A percentile compares a stretch with the other conserved stretches of the same genome.
Conservation (phyloP, 2,888 invertebrate genomes). For the Acanthosepion lycidas region DNA sequence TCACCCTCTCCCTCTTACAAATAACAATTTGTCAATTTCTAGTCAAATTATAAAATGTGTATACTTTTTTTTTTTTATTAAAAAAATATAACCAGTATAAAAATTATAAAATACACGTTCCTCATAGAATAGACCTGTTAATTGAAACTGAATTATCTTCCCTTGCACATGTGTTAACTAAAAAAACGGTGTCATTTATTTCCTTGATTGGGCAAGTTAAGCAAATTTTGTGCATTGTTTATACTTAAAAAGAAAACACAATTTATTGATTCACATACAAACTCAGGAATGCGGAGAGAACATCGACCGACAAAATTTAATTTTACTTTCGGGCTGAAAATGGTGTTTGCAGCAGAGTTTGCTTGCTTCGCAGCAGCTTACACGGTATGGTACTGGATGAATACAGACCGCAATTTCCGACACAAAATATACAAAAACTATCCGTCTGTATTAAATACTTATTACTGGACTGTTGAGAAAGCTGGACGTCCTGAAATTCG, state of each 20-base stretch:
- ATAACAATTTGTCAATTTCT: too few species aligned
- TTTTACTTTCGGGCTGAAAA: background rate
- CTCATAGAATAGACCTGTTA: too few species aligned
- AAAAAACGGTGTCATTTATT: background rate
- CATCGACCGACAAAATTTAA: background rate
- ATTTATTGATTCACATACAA: background rate
- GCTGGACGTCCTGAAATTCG: background rate
- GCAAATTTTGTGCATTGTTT: too few species aligned
- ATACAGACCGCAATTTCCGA: background rate
- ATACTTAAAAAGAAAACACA: background rate
- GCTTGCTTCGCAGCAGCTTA: background rate
- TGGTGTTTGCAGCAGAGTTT: background rate
- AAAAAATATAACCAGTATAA: too few species aligned
- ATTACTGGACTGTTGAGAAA: conserved; percentile 20
- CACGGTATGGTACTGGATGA: background rate
- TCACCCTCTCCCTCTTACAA: too few species aligned
- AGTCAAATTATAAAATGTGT: too few species aligned
- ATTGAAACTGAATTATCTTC: background rate
- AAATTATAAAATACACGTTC: too few species aligned
- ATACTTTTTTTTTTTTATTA: too few species aligned
- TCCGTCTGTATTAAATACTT: background rate
- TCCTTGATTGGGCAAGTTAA: background rate
- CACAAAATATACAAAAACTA: background rate
- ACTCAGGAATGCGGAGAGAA: background rate
- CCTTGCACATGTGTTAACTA: background rate